Evolutionary conservation across 2,888 invertebrate genomes (phyloP).

Genomic region (Diarsia mendica): DNA sequence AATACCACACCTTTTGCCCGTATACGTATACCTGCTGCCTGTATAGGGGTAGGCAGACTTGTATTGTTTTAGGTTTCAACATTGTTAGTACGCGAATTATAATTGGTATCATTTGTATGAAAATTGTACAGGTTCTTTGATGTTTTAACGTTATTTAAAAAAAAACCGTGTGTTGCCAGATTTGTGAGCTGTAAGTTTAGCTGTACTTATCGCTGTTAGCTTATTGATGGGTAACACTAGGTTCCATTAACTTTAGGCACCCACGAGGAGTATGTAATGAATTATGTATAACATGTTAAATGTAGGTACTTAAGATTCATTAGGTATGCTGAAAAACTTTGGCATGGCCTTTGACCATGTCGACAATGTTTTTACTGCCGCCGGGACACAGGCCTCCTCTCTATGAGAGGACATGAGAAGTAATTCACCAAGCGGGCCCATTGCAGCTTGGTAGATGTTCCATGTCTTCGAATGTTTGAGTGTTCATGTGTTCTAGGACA

Average conservation of each 20-base stretch:
- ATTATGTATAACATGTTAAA: not conserved
- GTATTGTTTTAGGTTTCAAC: conserved; percentile 8
- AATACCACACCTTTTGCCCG: conserved; percentile 63
- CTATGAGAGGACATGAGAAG: no score
- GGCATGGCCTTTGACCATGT: not conserved
- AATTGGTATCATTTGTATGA: not conserved
- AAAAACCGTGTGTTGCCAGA: not conserved
- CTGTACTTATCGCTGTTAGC: not conserved
- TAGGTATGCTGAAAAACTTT: not conserved
- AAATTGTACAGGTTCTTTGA: not conserved
- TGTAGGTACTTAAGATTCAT: not conserved
- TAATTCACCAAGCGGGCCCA: no score
- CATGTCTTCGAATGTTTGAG: no score
- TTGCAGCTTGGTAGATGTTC: no score
- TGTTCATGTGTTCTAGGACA: no score
- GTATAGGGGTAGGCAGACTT: conserved; percentile 20
- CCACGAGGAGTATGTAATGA: not conserved
- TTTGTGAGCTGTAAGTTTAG: no score
- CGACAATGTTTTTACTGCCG: no score
- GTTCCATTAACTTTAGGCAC: not conserved
- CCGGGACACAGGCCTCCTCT: no score
- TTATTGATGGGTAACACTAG: no score
- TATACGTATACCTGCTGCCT: conserved; percentile 20
- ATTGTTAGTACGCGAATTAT: not conserved
- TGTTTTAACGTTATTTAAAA: not conserved